Conservation (phyloP, 2,888 invertebrate genomes). For the Conomelus anceps region DNA sequence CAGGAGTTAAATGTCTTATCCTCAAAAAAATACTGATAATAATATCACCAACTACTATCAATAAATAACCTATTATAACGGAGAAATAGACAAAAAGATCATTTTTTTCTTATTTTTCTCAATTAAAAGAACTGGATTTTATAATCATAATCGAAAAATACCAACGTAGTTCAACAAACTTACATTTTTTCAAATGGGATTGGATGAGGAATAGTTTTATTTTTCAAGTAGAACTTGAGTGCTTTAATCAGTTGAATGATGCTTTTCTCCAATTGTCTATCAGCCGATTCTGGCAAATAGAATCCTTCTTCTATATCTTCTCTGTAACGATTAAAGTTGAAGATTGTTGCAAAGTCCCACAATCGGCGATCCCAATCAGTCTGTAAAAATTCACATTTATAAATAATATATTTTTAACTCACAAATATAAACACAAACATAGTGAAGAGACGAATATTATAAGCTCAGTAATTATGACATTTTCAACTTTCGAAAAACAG, state of each 20-base stretch:
- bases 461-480: too few species aligned
- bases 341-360: not conserved
- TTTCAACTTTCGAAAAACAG: not conserved
- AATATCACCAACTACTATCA: too few species aligned
- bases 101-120: too few species aligned
- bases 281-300: not conserved
- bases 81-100: too few species aligned
- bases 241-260: not conserved
- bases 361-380: not conserved
- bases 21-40: too few species aligned
- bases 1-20: too few species aligned
- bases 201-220: not conserved
- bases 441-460: not conserved
- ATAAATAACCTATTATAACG: too few species aligned
- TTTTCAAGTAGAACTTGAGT: not conserved
- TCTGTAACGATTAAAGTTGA: not conserved
- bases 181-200: not conserved
- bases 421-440: not conserved
- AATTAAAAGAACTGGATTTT: too few species aligned
- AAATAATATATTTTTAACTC: not conserved
- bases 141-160: too few species aligned
- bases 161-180: not conserved
- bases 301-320: not conserved
- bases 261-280: not conserved
- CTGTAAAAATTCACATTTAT: not conserved